These are phyloP conservation scores for Sinotaia quadrata DNA, from an alignment of 2,888 invertebrate genomes.

Conservation along the genomic window DNA sequence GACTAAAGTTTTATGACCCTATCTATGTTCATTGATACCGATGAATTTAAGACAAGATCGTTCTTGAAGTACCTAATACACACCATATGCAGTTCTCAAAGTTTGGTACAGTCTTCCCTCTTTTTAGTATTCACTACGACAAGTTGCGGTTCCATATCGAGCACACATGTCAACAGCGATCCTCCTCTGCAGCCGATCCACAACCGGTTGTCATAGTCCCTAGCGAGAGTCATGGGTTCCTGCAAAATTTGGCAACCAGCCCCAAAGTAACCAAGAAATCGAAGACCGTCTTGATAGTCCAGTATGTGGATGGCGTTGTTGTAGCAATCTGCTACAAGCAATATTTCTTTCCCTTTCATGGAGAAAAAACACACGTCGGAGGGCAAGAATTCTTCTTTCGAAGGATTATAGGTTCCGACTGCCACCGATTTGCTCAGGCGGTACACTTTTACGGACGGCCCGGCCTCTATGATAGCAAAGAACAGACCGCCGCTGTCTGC, in stretches of 20 bases:
- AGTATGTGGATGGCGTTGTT: constrained; percentile 15
- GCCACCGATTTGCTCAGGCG: neutral
- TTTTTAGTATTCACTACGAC: too few relatives aligned
- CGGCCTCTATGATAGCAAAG: neutral
- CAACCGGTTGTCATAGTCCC: neutral
- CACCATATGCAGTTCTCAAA: too few relatives aligned
- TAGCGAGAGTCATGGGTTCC: constrained; percentile 2
- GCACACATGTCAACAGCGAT: neutral
- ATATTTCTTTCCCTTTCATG: constrained; percentile 4
- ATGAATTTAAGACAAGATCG: too few relatives aligned
- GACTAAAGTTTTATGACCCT: too few relatives aligned
- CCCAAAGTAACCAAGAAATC: constrained; percentile 1
- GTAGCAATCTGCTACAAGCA: constrained; percentile 18
- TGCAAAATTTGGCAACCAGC: constrained; percentile 2
- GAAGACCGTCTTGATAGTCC: neutral
- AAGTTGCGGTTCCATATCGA: too few relatives aligned
- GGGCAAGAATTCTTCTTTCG: neutral
- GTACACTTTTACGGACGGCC: constrained; percentile 1
- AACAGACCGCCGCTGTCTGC: constrained; percentile 12
- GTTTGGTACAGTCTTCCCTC: too few relatives aligned
- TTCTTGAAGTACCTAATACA: too few relatives aligned
- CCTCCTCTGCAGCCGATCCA: constrained; percentile 13
- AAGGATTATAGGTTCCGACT: neutral
- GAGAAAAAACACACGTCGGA: constrained; percentile 14
- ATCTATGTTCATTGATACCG: too few relatives aligned